A percentile compares a stretch with the other conserved stretches of the same genome.
Evolutionary conservation across 35 echinoderm and acorn worm genomes (phyloP).

Genomic region (Strongylocentrotus purpuratus): DNA sequence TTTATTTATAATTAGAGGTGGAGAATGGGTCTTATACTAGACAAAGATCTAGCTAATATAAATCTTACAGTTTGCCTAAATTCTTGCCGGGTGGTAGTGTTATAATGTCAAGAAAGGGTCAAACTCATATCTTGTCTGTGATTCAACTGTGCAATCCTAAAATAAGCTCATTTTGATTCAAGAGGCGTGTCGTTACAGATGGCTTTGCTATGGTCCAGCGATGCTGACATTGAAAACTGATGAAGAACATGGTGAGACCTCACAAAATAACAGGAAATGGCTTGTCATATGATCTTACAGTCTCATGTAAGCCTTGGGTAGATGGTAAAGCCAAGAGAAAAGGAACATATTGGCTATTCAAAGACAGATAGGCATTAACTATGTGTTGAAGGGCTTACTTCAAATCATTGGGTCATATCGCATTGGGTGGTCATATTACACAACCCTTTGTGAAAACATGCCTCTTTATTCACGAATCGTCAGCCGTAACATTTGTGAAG

Average conservation of each 20-base stretch:
- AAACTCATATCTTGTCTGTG: background rate
- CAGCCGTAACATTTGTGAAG: too few relatives aligned
- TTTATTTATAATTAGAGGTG: too few relatives aligned
- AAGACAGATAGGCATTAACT: too few relatives aligned
- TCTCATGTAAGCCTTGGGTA: background rate
- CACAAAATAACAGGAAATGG: background rate
- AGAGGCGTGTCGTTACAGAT: background rate
- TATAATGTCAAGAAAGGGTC: background rate
- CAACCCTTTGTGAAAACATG: too few relatives aligned
- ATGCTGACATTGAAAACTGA: slow-evolving; percentile 27
- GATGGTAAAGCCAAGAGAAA: background rate
- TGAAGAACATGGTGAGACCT: background rate
- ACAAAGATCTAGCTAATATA: too few relatives aligned
- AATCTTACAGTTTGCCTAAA: too few relatives aligned
- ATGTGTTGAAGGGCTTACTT: too few relatives aligned
- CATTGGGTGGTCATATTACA: too few relatives aligned
- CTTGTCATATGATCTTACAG: background rate
- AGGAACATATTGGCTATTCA: too few relatives aligned
- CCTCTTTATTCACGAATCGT: too few relatives aligned
- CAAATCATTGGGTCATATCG: too few relatives aligned
- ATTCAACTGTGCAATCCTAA: background rate
- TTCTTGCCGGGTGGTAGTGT: background rate
- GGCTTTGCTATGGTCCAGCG: background rate
- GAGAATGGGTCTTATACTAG: too few relatives aligned
- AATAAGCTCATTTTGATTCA: background rate